Percentiles rank a stretch among this genome's conserved stretches.
These are phyloP conservation scores for Apis florea DNA, from an alignment of 1,140 invertebrate species.

Conservation along the genomic window DNA sequence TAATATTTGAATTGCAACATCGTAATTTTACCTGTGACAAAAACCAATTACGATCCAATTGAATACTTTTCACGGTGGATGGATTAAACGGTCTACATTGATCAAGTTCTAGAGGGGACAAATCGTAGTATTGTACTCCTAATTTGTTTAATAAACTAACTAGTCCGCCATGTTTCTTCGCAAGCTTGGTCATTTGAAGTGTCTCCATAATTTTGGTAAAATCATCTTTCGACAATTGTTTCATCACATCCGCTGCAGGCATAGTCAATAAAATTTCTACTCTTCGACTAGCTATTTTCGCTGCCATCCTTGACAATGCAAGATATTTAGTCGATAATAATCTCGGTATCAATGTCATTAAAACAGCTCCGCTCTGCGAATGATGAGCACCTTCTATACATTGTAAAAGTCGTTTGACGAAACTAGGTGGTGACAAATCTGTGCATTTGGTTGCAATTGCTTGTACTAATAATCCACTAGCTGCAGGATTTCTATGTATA, in stretches of 20 bases:
- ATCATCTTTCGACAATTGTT: constrained; percentile 83
- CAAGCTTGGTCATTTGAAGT: constrained; percentile 79
- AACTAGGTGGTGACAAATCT: constrained; percentile 77
- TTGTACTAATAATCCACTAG: constrained; percentile 87
- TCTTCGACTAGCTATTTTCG: constrained; percentile 83
- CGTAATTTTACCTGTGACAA: constrained; percentile 80
- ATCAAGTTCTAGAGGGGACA: constrained; percentile 78
- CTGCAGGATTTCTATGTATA: constrained; percentile 84
- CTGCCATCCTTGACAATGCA: constrained; percentile 82
- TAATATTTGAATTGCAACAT: constrained; percentile 76
- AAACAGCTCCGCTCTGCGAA: constrained; percentile 84
- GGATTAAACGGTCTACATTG: constrained; percentile 78
- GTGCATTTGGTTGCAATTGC: constrained; percentile 84
- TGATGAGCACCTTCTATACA: constrained; percentile 86
- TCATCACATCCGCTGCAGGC: constrained; percentile 77
- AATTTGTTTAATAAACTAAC: constrained; percentile 83
- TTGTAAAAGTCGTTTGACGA: constrained; percentile 82
- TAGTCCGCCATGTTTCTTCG: constrained; percentile 82
- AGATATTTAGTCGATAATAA: constrained; percentile 83
- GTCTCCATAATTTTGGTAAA: constrained; percentile 81
- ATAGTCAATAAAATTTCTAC: constrained; percentile 84
- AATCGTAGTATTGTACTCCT: constrained; percentile 79
- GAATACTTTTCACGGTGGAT: constrained; percentile 76
- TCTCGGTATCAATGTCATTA: constrained; percentile 83
- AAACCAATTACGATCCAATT: constrained; percentile 82